Base-by-base conservation (phyloP, 2,113 vertebrate genomes). In the Gavialis gangeticus region DNA sequence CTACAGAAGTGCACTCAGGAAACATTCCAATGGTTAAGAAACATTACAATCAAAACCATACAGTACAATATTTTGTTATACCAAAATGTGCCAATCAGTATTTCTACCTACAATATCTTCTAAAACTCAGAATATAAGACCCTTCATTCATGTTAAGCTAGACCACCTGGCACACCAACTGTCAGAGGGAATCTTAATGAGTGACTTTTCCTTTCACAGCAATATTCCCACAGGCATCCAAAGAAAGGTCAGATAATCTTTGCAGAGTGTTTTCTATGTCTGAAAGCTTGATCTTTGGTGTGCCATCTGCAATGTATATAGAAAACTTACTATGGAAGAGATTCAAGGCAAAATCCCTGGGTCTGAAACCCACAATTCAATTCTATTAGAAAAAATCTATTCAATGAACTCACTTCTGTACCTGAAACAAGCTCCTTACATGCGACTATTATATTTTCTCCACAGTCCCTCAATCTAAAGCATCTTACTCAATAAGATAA, bases 161-260 rank as follows among this genome's bases (percentile, higher is more conserved):
- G 82, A 94, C 86, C 90, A 92, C 90, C 84, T 87, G 90, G 34
- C 19, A 57, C 90, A 82, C 88, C 92, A 92, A 4, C 76, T 81
- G 67, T 22, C 90, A 94, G 86, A 73, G 83, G 86, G 76, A 91
- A 81, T 63, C 90, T 93, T 82, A 92, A 91, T n/a, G 63, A 81
- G 73, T 59, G 30, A 79, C 58, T 93, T 88, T 5, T 88, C 73
- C 88, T 85, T 79, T 91, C 86, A 60, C 84, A 89, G 54, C 12
- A 30, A 81, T 56, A 64, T 27, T n/a, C 86, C 91, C 86, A 76
- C 0, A 56, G 82, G 30, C 59, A 94, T 30, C 12, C 0, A 2
- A 89, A 79, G 82, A 92, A 93, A 96, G 84, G 84, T 94, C 82
- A 95, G 46, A 59, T n/a, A 46, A 81, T 89, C 22, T 90, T 84